Base-by-base conservation (phyloP, 2,113 vertebrate species). In the Elaphurus davidianus region DNA sequence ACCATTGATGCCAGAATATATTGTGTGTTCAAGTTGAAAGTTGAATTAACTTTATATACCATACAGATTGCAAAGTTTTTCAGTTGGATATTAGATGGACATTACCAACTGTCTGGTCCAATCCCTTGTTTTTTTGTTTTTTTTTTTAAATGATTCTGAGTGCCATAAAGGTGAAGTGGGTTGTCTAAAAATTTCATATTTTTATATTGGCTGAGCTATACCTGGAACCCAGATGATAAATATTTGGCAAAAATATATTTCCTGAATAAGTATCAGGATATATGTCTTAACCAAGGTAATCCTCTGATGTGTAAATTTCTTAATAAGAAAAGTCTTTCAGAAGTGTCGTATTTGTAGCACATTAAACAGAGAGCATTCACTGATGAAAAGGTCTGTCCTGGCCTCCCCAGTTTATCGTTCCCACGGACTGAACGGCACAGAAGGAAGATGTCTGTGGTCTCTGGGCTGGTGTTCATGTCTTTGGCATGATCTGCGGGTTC, bases 1-100 rank as follows among this genome's bases (percentile, higher is more conserved):
- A 92, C 47, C 74, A 3, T 62, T 83, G 45, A 92, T 87, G 15
- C 57, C 30, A 92, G 60, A 83, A 43, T 84, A 81, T 94, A 76
- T 91, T 85, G 21, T 97, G 54, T 84, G 57, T 96, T 94, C 74
- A 84, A 74, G 25, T 95, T 93, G 40, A 96, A 94, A 40, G n/a
- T 13, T 74, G 10, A 40, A 40, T 95, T 81, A 60, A 60, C 11
- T 97, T 98, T 97, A 52, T 90, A 60, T 79, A 45, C 71, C 59
- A 82, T 12, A 81, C 76, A 92, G 78, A 93, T 91, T 50, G 52
- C 17, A 79, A 28, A 79, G 59, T 91, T 94, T 95, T 95, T 23
- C 30, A 87, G n/a, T 57, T 96, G 71, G 52, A 86, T 89, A 50
- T 95, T 55, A 93, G n/a, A 67, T 52, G 57, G 71, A 83, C 52